Evolutionary conservation across 2,113 vertebrate genomes (phyloP).

Genomic region (Siniperca chuatsi): DNA sequence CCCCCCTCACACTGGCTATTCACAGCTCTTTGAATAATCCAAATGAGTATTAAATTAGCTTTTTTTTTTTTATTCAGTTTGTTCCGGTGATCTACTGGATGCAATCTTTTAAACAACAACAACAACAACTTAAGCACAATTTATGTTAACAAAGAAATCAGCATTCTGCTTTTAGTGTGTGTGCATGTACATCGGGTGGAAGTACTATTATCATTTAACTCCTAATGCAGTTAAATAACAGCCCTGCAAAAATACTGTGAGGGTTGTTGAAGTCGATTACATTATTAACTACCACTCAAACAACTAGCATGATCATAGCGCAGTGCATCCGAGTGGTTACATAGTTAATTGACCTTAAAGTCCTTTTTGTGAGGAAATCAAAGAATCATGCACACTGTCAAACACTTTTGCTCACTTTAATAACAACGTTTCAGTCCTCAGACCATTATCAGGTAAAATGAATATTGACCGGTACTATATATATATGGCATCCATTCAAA

Average conservation of each 20-base stretch:
- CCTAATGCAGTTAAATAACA: background rate
- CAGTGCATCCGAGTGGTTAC: background rate
- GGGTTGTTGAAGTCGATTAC: background rate
- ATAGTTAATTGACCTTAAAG: background rate
- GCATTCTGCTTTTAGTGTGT: background rate
- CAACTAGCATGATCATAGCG: background rate
- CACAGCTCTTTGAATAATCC: background rate
- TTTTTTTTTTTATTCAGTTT: background rate
- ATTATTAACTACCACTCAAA: no score
- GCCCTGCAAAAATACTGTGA: background rate
- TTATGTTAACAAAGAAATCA: background rate
- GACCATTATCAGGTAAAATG: background rate
- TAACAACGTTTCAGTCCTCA: background rate
- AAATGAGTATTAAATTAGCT: background rate
- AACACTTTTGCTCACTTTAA: background rate
- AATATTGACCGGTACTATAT: background rate
- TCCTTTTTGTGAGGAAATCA: background rate
- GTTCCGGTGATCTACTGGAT: background rate
- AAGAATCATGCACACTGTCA: background rate
- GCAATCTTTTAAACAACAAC: background rate
- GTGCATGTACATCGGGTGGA: background rate
- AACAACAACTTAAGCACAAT: no score
- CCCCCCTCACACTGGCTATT: background rate
- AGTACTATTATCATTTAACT: background rate
- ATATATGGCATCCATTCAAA: background rate